Evolutionary conservation across 2,113 vertebrate species (phyloP), one percentile per base, ranked within the genome.

Genomic region (Dryoscopus gambensis): DNA sequence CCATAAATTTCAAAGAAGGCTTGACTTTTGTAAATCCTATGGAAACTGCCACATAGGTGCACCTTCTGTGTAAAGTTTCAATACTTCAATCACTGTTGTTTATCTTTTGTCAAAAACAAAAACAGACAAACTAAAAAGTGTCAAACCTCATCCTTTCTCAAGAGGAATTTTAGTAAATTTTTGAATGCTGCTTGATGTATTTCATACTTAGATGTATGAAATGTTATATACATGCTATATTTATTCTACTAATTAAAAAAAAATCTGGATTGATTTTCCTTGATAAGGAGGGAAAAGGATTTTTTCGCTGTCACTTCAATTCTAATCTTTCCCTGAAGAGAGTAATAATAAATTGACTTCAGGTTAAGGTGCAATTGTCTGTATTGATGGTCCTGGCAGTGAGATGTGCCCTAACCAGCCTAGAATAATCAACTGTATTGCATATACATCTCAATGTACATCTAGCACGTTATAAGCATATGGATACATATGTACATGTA

Each of bases 381-480:
- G 40, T 87, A 40, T 60, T 40, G 81, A 46, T 40, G 76, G 39
- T 64, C 28, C 44, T 87, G 81, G 23, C 31, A 62, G 35, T 23
- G 33, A 91, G 60, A 77, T 50, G 68, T 75, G 64, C 60, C 52
- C 18, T 80, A 2, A 69, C 31, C 40, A 85, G 37, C 23, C 83
- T n/a, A 16, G 30, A 60, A 19, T 59, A 19, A 70, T 33, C 13
- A 30, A 2, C 39, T 73, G 2, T 63, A 13, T 62, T 47, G 12
- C 17, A 21, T 57, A 6, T 23, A 5, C 14, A 30, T 49, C 21
- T 40, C 65, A 46, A 60, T 31, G 21, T 24, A 44, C 23, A 10
- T 44, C 2, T 16, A 23, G 10, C 6, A 3, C 4, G 2, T 59
- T 55, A 4, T 6, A 15, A 11, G 4, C 3, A 4, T 39, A 11